phyloP scores from a whole-genome alignment of 2,797 vertebrate genomes.

The Chelon labrosus region DNA sequence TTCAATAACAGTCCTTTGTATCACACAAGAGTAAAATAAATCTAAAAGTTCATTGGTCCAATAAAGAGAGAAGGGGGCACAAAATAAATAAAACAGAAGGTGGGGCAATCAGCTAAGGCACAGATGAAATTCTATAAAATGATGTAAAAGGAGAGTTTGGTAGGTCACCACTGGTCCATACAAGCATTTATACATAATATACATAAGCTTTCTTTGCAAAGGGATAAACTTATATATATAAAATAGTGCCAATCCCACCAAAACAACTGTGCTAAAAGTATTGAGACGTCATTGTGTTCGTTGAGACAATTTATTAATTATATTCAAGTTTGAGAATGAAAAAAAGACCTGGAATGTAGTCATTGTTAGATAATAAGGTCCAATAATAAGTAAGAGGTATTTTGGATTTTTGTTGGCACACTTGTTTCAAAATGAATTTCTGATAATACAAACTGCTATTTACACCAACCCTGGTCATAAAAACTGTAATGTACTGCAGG shows the following conservation, averaged over 20 bases:
- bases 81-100: slow-evolving; percentile 78
- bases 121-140: slow-evolving; percentile 53
- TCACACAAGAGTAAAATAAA: slow-evolving; percentile 62
- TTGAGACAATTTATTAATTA: slow-evolving; percentile 23
- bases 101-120: slow-evolving; percentile 32
- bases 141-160: slow-evolving; percentile 53
- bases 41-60: slow-evolving; percentile 57
- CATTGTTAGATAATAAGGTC: background rate
- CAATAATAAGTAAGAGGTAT: background rate
- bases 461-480: background rate
- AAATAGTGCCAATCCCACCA: slow-evolving; percentile 37
- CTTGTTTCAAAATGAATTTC: slow-evolving; percentile 12
- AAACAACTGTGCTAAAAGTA: slow-evolving; percentile 23
- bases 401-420: background rate
- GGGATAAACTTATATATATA: slow-evolving; percentile 21
- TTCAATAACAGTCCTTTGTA: slow-evolving; percentile 59
- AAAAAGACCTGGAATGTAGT: background rate
- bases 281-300: slow-evolving; percentile 14
- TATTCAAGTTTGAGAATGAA: slow-evolving; percentile 40
- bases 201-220: slow-evolving; percentile 46
- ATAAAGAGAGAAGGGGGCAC: slow-evolving; percentile 34
- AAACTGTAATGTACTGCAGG: background rate
- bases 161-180: slow-evolving; percentile 11
- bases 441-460: background rate
- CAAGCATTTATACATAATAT: slow-evolving; percentile 52